phyloP scores from a whole-genome alignment of 2,888 invertebrate genomes.

The Synergus japonicus region DNA sequence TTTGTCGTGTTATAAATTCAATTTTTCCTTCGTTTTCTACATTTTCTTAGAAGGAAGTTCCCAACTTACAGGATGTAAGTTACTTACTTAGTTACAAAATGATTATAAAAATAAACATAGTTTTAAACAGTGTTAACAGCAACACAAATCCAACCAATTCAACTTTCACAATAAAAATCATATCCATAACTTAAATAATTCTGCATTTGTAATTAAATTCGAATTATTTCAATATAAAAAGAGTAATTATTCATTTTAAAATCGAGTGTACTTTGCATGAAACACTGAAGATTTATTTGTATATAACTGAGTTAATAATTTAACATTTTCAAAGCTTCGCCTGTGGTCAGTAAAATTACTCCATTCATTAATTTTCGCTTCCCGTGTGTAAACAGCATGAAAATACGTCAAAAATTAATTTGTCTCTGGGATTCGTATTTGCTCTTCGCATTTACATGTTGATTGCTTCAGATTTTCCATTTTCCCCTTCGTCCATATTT shows the following conservation, averaged over 20 bases:
- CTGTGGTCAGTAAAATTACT: neutral
- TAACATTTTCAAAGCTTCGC: neutral
- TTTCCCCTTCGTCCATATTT: neutral
- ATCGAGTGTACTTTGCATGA: neutral
- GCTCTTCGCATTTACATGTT: conserved; percentile 31
- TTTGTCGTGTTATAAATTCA: neutral
- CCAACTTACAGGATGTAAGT: too few species aligned
- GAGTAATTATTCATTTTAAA: neutral
- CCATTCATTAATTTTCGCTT: conserved; percentile 11
- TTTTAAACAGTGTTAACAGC: neutral
- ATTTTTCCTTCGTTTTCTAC: neutral
- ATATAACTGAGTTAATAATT: neutral
- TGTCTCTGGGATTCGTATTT: conserved; percentile 18
- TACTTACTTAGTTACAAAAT: too few species aligned
- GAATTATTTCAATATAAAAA: neutral
- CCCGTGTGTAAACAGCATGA: neutral
- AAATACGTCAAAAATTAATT: conserved; percentile 29
- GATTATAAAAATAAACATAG: too few species aligned
- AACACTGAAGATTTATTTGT: neutral
- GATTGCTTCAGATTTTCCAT: conserved; percentile 34
- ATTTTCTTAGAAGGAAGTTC: neutral
- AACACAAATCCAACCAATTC: neutral
- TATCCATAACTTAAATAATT: neutral
- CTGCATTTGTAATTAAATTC: neutral
- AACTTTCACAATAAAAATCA: neutral